Percentiles rank a stretch among this genome's conserved stretches.
Conservation (phyloP, 1,140 invertebrate species). For the Trichonephila clavipes region DNA sequence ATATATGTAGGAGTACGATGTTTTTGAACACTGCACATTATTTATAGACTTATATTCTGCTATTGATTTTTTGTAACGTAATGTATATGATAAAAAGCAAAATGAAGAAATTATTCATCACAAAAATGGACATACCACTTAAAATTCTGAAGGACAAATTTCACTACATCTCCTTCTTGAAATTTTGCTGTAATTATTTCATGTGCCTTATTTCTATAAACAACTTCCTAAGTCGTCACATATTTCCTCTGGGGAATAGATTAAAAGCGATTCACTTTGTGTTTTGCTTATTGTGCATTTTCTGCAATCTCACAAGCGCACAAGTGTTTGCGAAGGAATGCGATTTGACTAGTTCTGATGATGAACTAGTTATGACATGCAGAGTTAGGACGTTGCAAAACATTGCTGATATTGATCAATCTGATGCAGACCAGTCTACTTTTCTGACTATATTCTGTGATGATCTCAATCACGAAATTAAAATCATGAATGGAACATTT, state of each 20-base stretch:
- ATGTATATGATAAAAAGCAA: not conserved
- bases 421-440: constrained; percentile 65
- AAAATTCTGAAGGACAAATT: not conserved
- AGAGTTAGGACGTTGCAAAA: constrained; percentile 47
- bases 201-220: constrained; percentile 56
- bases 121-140: not conserved
- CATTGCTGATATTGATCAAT: constrained; percentile 73
- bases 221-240: not conserved
- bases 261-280: constrained; percentile 46
- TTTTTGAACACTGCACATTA: not conserved
- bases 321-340: constrained; percentile 73
- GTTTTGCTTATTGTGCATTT: constrained; percentile 54
- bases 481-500: constrained; percentile 84
- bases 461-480: constrained; percentile 76
- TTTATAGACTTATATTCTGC: not conserved
- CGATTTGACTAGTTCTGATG: constrained; percentile 41
- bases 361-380: constrained; percentile 45
- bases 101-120: not conserved
- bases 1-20: too few relatives aligned
- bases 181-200: not conserved
- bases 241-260: constrained; percentile 36
- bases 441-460: constrained; percentile 77
- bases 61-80: not conserved
- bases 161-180: not conserved
- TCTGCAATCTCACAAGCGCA: constrained; percentile 67